Evolutionary conservation across 2,888 invertebrate species (phyloP).

Genomic region (Helobdella robusta): DNA sequence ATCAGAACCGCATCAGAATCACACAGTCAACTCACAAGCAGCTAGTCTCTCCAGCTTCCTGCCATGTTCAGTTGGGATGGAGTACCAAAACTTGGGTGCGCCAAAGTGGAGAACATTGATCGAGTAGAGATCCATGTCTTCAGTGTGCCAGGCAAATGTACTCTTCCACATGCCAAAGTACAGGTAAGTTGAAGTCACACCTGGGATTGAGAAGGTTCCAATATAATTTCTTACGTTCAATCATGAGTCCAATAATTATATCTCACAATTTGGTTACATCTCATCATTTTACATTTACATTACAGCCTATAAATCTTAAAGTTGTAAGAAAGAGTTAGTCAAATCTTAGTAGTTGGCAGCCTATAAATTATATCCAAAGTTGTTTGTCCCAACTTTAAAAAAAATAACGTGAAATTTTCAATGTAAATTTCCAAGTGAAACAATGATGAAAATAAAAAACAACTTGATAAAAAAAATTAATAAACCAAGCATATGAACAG

Average conservation of each 20-base stretch:
- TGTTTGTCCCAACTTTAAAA: too few relatives aligned
- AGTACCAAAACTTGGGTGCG: slow-evolving; percentile 84
- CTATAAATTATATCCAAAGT: too few relatives aligned
- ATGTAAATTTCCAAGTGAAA: neutral
- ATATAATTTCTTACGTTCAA: too few relatives aligned
- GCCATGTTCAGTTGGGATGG: slow-evolving; percentile 89
- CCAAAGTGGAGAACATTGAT: slow-evolving; percentile 98
- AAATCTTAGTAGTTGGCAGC: too few relatives aligned
- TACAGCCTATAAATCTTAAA: too few relatives aligned
- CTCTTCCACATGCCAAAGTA: slow-evolving; percentile 99
- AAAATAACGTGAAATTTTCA: neutral
- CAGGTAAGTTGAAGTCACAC: slow-evolving; percentile 90
- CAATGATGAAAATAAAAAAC: neutral
- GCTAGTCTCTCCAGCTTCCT: slow-evolving; percentile 83
- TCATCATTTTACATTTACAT: too few relatives aligned
- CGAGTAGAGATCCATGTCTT: slow-evolving; percentile 95
- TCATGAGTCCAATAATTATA: too few relatives aligned
- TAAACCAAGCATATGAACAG: too few relatives aligned
- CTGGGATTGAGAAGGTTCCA: too few relatives aligned
- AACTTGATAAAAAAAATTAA: neutral
- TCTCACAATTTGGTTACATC: too few relatives aligned
- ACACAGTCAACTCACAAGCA: slow-evolving; percentile 16
- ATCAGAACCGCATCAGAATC: neutral
- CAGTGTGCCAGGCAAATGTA: slow-evolving; percentile 98
- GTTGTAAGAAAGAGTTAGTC: too few relatives aligned